phyloP scores from a whole-genome alignment of 2,113 vertebrate genomes.

The Gallinago media region DNA sequence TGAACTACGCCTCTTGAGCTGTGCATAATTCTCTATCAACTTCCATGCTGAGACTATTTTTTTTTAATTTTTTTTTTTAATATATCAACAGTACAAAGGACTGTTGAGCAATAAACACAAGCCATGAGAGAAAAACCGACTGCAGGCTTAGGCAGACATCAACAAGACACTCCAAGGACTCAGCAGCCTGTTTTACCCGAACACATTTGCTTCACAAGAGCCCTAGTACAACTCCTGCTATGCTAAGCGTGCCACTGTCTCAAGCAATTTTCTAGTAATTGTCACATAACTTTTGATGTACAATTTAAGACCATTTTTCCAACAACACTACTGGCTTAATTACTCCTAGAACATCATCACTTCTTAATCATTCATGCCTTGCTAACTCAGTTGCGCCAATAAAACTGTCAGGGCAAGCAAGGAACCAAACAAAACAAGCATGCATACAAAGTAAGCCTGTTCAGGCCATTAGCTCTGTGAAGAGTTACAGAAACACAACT shows the following conservation, averaged over 20 bases:
- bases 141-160: not conserved
- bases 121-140: not conserved
- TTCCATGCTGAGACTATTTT: not conserved
- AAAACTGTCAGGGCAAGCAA: not conserved
- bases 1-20: not conserved
- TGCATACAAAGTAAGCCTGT: not conserved
- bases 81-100: not conserved
- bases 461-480: not conserved
- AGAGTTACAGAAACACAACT: not conserved
- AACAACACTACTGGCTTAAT: not conserved
- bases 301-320: not conserved
- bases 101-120: not conserved
- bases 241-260: accelerated
- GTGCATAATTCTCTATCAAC: not conserved
- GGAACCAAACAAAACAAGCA: accelerated
- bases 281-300: not conserved
- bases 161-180: not conserved
- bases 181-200: not conserved
- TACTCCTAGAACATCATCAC: not conserved
- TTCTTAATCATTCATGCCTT: not conserved
- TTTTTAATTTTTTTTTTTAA: not conserved
- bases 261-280: not conserved
- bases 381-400: not conserved
- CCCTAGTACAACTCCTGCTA: not conserved
- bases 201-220: not conserved